These are phyloP conservation scores for Cactoblastis cactorum DNA, from an alignment of 2,888 invertebrate species.

Conservation along the genomic window DNA sequence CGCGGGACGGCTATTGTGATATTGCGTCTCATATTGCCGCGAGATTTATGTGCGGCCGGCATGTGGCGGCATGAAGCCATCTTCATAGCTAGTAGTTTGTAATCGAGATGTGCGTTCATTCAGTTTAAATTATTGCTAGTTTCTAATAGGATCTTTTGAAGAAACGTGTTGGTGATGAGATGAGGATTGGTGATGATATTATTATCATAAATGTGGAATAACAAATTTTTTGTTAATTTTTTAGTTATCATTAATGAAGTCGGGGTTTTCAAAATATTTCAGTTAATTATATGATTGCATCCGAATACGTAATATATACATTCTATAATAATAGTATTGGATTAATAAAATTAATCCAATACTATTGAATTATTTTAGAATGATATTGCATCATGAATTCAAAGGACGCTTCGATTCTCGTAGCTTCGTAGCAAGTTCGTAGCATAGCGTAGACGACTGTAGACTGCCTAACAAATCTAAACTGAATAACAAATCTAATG, in stretches of 20 bases:
- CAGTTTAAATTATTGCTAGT: no score
- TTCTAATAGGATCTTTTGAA: no score
- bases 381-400: neutral
- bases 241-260: no score
- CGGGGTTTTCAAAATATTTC: no score
- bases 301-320: no score
- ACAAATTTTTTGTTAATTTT: no score
- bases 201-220: no score
- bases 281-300: no score
- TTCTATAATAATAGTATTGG: no score
- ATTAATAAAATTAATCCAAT: neutral
- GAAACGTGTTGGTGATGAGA: no score
- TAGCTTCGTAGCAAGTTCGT: conserved; percentile 2
- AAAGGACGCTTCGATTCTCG: neutral
- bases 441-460: conserved; percentile 1
- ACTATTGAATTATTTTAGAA: neutral
- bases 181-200: no score
- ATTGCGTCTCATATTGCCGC: conserved; percentile 65
- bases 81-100: neutral
- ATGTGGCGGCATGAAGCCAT: conserved; percentile 23
- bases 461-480: neutral
- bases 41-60: conserved; percentile 62
- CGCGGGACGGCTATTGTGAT: conserved; percentile 64
- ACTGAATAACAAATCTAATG: neutral
- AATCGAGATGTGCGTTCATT: neutral